phyloP scores from a whole-genome alignment of 2,888 invertebrate genomes.

The Ptychoptera albimana region DNA sequence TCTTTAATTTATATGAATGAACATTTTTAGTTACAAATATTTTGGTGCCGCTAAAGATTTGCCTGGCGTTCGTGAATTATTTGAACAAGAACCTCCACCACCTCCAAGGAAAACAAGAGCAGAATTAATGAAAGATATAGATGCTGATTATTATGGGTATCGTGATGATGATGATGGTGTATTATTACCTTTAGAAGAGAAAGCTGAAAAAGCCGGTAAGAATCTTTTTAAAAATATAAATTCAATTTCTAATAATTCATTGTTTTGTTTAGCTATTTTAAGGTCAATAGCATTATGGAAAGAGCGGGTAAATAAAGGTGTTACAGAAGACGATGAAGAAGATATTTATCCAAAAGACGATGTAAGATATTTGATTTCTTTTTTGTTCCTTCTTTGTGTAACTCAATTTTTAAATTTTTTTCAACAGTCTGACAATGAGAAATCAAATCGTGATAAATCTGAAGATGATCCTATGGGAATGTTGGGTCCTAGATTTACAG shows the following conservation, averaged over 20 bases:
- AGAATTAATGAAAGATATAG: conserved; percentile 95
- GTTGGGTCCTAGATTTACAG: conserved; percentile 44
- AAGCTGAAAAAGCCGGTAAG: conserved; percentile 44
- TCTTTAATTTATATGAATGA: not conserved
- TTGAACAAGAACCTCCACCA: conserved; percentile 88
- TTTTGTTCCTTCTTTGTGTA: no score
- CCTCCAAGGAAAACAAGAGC: conserved; percentile 83
- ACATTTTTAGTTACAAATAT: conserved; percentile 62
- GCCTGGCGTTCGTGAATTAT: conserved; percentile 93
- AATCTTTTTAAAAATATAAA: not conserved
- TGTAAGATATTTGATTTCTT: no score
- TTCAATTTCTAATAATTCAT: no score
- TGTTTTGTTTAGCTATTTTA: conserved; percentile 33
- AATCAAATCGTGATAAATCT: not conserved
- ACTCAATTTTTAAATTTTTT: no score
- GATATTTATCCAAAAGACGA: conserved; percentile 45
- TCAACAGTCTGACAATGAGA: not conserved
- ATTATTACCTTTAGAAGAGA: conserved; percentile 71
- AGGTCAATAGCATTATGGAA: conserved; percentile 58
- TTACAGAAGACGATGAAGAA: conserved; percentile 45
- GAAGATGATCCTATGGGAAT: conserved; percentile 26
- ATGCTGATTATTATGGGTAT: conserved; percentile 98
- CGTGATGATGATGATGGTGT: conserved; percentile 97
- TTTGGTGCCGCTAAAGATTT: conserved; percentile 97
- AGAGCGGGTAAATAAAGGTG: conserved; percentile 36